Conservation (phyloP, 1,140 invertebrate species). For the Drosophila truncata region DNA sequence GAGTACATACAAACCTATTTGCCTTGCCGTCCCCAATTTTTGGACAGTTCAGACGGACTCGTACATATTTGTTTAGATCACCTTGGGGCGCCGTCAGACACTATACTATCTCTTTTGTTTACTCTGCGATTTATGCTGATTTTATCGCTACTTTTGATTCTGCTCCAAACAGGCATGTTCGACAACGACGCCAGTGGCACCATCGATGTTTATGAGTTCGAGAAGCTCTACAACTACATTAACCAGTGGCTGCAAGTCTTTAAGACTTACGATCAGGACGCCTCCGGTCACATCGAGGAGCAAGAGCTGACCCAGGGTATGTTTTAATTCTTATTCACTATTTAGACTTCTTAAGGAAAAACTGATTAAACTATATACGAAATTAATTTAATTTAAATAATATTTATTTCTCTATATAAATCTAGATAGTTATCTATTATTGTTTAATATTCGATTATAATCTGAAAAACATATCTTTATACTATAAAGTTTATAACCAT, state of each 20-base stretch:
- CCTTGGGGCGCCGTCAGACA: conserved; percentile 13
- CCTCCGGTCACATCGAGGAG: conserved; percentile 93
- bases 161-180: conserved; percentile 91
- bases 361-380: no score
- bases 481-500: not conserved
- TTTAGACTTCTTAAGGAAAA: not conserved
- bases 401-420: not conserved
- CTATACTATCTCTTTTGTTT: conserved; percentile 50
- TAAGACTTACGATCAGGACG: conserved; percentile 92
- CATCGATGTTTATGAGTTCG: conserved; percentile 95
- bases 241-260: conserved; percentile 95
- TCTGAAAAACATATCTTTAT: not conserved
- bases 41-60: conserved; percentile 15
- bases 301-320: conserved; percentile 91
- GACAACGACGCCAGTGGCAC: conserved; percentile 93
- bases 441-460: not conserved
- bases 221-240: conserved; percentile 94
- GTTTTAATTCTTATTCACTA: conserved; percentile 3
- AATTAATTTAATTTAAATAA: not conserved
- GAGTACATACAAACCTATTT: conserved; percentile 32
- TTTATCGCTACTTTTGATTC: conserved; percentile 33
- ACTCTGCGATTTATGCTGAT: conserved; percentile 20
- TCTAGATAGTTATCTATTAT: no score
- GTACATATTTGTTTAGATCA: conserved; percentile 37
- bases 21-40: conserved; percentile 5